Conservation (phyloP, 2,797 vertebrate genomes). For the Chelon labrosus region DNA sequence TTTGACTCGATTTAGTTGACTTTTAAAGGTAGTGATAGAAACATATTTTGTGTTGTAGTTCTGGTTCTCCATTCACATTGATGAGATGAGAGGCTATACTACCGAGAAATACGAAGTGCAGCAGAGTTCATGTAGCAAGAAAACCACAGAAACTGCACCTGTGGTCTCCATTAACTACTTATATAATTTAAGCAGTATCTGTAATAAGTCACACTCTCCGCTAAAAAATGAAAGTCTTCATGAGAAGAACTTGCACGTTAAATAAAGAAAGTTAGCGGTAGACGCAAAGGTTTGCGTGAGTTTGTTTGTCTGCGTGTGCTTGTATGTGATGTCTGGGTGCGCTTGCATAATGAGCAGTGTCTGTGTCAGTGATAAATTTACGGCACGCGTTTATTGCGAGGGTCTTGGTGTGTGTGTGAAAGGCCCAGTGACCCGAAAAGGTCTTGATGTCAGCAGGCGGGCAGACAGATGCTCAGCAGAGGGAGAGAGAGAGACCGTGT, state of each 20-base stretch:
- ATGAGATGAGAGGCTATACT: not conserved
- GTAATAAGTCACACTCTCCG: too few relatives aligned
- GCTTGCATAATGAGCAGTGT: conserved; percentile 45
- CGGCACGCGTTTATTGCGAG: conserved; percentile 66
- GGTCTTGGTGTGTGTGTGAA: conserved; percentile 28
- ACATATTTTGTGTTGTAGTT: not conserved
- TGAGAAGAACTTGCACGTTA: not conserved
- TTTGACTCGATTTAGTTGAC: too few relatives aligned
- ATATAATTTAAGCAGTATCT: not conserved
- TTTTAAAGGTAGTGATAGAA: too few relatives aligned
- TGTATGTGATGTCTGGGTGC: conserved; percentile 10
- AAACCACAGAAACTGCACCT: too few relatives aligned
- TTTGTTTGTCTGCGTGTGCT: not conserved
- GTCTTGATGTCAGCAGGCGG: conserved; percentile 69
- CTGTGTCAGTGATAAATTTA: conserved; percentile 77
- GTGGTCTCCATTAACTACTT: not conserved
- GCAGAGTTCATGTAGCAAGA: not conserved
- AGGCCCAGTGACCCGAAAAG: conserved; percentile 70
- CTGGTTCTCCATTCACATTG: not conserved
- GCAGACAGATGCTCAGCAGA: conserved; percentile 82
- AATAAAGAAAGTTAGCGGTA: not conserved
- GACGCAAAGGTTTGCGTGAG: not conserved
- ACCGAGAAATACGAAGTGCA: not conserved
- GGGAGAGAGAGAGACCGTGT: conserved; percentile 34
- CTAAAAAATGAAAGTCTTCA: not conserved